A percentile compares a stretch with the other conserved stretches of the same genome.
These are phyloP conservation scores for Darevskia nairensis DNA, from an alignment of 2,797 vertebrate species.

Conservation along the genomic window DNA sequence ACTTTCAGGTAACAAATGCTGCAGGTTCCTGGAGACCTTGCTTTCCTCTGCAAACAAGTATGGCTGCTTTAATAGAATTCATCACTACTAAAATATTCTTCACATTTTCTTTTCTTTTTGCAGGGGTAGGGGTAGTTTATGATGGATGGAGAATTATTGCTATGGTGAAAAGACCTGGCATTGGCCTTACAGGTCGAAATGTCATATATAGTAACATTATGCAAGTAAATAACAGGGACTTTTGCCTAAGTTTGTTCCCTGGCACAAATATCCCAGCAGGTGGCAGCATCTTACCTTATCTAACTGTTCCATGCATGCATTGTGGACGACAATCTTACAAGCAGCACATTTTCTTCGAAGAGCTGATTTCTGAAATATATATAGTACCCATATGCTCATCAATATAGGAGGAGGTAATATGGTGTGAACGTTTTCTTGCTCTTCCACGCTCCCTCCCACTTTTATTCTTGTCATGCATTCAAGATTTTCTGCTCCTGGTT, in stretches of 20 bases:
- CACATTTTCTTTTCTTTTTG: not conserved
- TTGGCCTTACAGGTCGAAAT: not conserved
- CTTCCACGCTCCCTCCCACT: too few species aligned
- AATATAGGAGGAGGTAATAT: not conserved
- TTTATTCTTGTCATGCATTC: not conserved
- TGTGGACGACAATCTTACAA: slow-evolving; percentile 97
- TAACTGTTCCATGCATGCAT: slow-evolving; percentile 92
- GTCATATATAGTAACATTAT: not conserved
- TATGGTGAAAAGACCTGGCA: not conserved
- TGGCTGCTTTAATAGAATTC: not conserved
- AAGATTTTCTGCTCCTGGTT: not conserved
- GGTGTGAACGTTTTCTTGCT: not conserved
- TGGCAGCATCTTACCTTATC: slow-evolving; percentile 89
- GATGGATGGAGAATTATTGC: not conserved
- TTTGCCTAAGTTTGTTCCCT: not conserved
- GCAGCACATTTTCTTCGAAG: slow-evolving; percentile 95
- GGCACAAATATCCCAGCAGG: slow-evolving; percentile 58
- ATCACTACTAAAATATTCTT: not conserved
- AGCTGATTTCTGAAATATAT: slow-evolving; percentile 93
- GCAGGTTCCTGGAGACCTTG: not conserved
- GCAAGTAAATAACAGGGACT: not conserved
- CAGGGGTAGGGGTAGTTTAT: not conserved
- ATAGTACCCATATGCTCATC: slow-evolving; percentile 4
- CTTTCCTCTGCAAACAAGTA: not conserved
- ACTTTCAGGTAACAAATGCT: too few species aligned